phyloP scores from a whole-genome alignment of 2,888 invertebrate genomes.

The Eupithecia subfuscata region DNA sequence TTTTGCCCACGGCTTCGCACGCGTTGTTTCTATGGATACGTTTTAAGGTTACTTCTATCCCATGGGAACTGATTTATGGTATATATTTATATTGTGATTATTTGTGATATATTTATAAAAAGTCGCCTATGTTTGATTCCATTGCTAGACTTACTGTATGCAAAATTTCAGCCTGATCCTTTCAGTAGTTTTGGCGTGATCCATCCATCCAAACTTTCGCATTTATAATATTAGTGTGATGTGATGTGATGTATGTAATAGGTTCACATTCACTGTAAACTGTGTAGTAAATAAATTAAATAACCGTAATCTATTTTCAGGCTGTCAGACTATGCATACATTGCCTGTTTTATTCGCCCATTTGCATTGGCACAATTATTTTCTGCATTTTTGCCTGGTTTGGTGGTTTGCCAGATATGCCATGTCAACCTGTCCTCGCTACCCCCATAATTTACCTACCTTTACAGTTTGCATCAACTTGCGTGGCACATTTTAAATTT shows the following conservation, averaged over 20 bases:
- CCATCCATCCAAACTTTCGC: too few relatives aligned
- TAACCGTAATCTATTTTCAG: constrained; percentile 13
- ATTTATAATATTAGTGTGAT: too few relatives aligned
- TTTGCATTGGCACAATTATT: constrained; percentile 37
- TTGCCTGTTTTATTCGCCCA: constrained; percentile 25
- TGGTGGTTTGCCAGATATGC: constrained; percentile 33
- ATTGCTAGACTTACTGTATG: too few relatives aligned
- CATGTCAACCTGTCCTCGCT: constrained; percentile 30
- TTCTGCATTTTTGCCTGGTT: constrained; percentile 35
- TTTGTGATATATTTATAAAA: too few relatives aligned
- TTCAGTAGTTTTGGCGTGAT: too few relatives aligned
- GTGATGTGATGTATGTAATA: not conserved
- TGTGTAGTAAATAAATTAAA: not conserved
- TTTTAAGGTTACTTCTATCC: too few relatives aligned
- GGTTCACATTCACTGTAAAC: not conserved
- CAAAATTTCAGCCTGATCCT: too few relatives aligned
- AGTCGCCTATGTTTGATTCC: too few relatives aligned
- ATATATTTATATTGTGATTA: too few relatives aligned
- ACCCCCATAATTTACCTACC: constrained; percentile 56
- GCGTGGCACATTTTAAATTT: constrained; percentile 6
- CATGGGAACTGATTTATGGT: too few relatives aligned
- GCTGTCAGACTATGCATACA: constrained; percentile 22
- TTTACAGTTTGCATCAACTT: constrained; percentile 23
- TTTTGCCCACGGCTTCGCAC: too few relatives aligned
- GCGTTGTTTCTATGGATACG: too few relatives aligned